Percentiles rank a stretch among this genome's conserved stretches.
phyloP scores from a whole-genome alignment of 2,113 vertebrate genomes.

The Alaudala cheleensis region DNA sequence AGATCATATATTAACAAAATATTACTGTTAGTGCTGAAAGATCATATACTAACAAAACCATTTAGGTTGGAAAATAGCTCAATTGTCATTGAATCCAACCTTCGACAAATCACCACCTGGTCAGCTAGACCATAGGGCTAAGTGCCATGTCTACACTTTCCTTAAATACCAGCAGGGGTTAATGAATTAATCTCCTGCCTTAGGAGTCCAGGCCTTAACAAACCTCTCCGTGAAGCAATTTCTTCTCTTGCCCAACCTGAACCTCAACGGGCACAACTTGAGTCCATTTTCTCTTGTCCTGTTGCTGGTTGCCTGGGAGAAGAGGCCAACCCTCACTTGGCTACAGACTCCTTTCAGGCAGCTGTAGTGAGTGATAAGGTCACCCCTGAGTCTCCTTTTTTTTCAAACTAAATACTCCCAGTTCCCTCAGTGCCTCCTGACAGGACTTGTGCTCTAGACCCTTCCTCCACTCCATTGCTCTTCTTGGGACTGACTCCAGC shows the following conservation, averaged over 20 bases:
- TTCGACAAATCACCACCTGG: background rate
- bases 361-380: rapidly evolving
- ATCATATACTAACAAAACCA: background rate
- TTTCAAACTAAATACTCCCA: background rate
- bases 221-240: background rate
- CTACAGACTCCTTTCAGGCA: background rate
- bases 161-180: background rate
- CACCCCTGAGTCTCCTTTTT: background rate
- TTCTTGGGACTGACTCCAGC: background rate
- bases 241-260: background rate
- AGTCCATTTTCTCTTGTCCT: background rate
- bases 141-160: background rate
- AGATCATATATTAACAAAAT: background rate
- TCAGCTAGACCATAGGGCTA: background rate
- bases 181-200: background rate
- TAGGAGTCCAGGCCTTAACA: background rate
- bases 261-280: background rate
- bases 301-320: background rate
- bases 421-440: background rate
- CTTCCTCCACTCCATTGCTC: rapidly evolving
- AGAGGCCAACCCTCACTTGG: rapidly evolving
- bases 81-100: background rate
- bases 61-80: background rate
- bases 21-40: no score
- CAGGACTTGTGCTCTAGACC: background rate